Evolutionary conservation across 2,113 vertebrate genomes (phyloP).

Genomic region (Daboia siamensis): DNA sequence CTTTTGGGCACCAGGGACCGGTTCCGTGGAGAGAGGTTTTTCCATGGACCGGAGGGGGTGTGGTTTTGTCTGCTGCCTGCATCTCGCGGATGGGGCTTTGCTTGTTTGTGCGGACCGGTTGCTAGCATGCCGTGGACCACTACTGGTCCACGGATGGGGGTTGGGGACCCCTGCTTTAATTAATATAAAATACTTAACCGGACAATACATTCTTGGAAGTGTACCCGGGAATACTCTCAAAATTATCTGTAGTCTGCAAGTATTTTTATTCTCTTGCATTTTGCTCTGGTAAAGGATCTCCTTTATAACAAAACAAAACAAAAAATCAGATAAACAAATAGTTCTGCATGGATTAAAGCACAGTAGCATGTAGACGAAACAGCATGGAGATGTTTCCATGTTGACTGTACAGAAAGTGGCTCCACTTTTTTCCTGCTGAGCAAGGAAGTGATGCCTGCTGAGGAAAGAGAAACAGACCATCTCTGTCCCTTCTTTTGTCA

Average conservation of each 20-base stretch:
- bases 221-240: not conserved
- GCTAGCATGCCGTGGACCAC: no score
- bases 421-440: not conserved
- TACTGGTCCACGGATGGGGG: no score
- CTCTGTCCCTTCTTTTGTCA: not conserved
- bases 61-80: no score
- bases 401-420: not conserved
- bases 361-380: not conserved
- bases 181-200: not conserved
- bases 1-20: no score
- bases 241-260: not conserved
- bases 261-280: not conserved
- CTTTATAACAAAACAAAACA: not conserved
- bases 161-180: not conserved
- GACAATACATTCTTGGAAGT: not conserved
- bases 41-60: no score
- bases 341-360: not conserved
- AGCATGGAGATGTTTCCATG: not conserved
- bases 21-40: no score
- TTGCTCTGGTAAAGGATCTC: not conserved
- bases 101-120: no score
- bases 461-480: not conserved
- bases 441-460: not conserved
- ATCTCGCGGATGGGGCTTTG: no score
- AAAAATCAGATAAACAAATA: not conserved